Base-by-base conservation (phyloP, 2,888 invertebrate species). In the Pheosia gnoma region DNA sequence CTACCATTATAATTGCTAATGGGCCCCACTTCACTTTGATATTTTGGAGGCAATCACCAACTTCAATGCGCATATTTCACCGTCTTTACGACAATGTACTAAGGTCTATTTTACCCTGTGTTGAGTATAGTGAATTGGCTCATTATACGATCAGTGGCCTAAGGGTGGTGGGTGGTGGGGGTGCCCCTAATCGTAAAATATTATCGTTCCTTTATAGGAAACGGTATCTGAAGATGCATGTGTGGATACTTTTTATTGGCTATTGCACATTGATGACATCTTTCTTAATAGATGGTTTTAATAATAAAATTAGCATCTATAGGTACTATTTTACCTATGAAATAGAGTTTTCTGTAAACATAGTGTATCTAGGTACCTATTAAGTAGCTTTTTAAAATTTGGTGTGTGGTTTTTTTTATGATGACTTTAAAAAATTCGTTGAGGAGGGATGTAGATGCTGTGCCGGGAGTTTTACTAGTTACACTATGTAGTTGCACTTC, bases 1-100 rank as follows among this genome's bases (percentile, higher is more conserved):
- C 74, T 80, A 78, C 82, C 78, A 90, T 90, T 91, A 90, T 89
- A 91, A 91, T 90, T 90, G 90, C 88, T 90, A 90, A 90, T 91
- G 87, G 81, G 73, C 75, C 41, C 67, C 70, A 65, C 77, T 72
- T 72, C 78, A 81, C 84, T 81, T 83, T 82, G 78, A 82, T 82
- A 85, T 83, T 83, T 82, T 70, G 70, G 68, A 70, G 69, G 67
- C 62, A 65, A 58, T 38, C 58, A 58, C 60, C 68, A 69, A 55
- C 54, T 55, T 36, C 41, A 62, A n/a, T 41, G 1, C 13, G n/a
- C 56, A 25, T 9, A 9, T 60, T 52, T 45, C 13, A 45, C 59
- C 57, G 41, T 39, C 51, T 13, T 41, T 56, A 9, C 9, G 5
- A 8, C 25, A 7, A 13, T 8, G 9, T 38, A 38, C 5, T 41